Percentiles rank a stretch among this genome's conserved stretches.
These are phyloP conservation scores for Trinectes maculatus DNA, from an alignment of 2,113 vertebrate genomes.

Conservation along the genomic window DNA sequence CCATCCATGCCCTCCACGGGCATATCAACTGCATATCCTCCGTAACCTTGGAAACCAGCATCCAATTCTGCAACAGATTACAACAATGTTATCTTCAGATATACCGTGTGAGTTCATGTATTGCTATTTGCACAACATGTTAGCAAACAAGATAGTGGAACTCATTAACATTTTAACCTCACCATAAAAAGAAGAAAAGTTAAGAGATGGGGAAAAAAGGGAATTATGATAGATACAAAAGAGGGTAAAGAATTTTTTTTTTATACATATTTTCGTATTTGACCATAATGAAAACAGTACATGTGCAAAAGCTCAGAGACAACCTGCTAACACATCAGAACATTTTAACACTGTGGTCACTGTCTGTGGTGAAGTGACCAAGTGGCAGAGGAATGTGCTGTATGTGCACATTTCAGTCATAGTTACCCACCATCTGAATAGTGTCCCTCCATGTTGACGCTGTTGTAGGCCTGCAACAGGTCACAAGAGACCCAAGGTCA, in stretches of 20 bases:
- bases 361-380: conserved; percentile 30
- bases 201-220: conserved; percentile 6
- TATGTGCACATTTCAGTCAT: conserved; percentile 54
- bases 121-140: not conserved
- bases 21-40: conserved; percentile 28
- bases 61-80: conserved; percentile 70
- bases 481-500: conserved; percentile 47
- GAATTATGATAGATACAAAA: conserved; percentile 14
- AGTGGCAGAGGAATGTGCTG: conserved; percentile 52
- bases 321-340: conserved; percentile 9
- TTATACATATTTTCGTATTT: too few species aligned
- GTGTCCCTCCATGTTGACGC: conserved; percentile 48
- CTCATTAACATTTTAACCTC: conserved; percentile 17
- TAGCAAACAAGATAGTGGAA: not conserved
- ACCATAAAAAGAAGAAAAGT: conserved; percentile 50
- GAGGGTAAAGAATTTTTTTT: not conserved
- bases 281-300: not conserved
- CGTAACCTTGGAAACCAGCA: conserved; percentile 20
- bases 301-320: conserved; percentile 7
- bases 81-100: not conserved
- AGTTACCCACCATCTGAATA: conserved; percentile 75
- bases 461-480: conserved; percentile 74
- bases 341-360: not conserved
- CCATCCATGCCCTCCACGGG: conserved; percentile 52
- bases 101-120: not conserved